phyloP scores from a whole-genome alignment of 1,140 invertebrate species.

The Goniozus legneri region DNA sequence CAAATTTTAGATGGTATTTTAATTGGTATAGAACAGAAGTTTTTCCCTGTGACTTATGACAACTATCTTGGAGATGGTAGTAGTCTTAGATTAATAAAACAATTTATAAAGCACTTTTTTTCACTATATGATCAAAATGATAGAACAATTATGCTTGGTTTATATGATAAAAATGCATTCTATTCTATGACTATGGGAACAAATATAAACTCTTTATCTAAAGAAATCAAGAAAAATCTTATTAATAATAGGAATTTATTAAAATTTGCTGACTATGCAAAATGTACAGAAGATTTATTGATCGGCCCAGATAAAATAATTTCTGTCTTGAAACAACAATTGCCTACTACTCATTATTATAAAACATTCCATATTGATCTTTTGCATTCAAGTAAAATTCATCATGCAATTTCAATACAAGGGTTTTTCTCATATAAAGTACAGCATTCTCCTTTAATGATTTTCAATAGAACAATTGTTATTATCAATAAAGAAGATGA shows the following conservation, averaged over 20 bases:
- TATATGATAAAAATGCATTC: conserved; percentile 46
- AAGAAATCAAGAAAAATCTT: conserved; percentile 40
- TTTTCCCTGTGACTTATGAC: conserved; percentile 28
- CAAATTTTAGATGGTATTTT: conserved; percentile 44
- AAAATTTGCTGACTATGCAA: conserved; percentile 50
- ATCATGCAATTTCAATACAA: conserved; percentile 37
- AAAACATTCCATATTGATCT: conserved; percentile 42
- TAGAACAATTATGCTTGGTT: conserved; percentile 41
- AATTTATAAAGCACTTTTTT: conserved; percentile 49
- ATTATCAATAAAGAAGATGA: conserved; percentile 43
- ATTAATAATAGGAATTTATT: conserved; percentile 44
- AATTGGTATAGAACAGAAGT: conserved; percentile 39
- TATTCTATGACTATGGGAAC: conserved; percentile 48
- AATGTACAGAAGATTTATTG: conserved; percentile 46
- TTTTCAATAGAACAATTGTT: conserved; percentile 45
- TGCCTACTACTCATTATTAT: conserved; percentile 40
- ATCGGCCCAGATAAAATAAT: conserved; percentile 47
- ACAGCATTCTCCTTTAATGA: conserved; percentile 27
- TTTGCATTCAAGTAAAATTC: conserved; percentile 27
- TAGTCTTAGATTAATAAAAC: conserved; percentile 37
- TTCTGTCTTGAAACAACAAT: conserved; percentile 32
- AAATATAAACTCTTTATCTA: conserved; percentile 33
- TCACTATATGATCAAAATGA: conserved; percentile 48
- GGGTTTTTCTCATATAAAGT: conserved; percentile 44
- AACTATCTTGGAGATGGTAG: conserved; percentile 35